Base-by-base conservation (phyloP, 2,888 invertebrate species). In the Brassicogethes aeneus region DNA sequence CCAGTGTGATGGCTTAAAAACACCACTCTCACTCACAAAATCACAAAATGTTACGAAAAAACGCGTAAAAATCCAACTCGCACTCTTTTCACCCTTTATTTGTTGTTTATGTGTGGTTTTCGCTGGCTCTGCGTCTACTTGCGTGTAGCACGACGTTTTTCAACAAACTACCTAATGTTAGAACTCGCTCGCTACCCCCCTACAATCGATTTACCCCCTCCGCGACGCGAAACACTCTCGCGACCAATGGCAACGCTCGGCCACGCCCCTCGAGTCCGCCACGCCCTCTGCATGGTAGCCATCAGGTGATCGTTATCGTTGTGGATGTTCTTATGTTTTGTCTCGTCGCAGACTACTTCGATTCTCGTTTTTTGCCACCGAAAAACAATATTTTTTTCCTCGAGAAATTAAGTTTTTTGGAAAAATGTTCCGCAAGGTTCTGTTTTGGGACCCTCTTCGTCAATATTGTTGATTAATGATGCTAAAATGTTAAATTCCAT, bases 281-380 rank as follows among this genome's bases (percentile, higher is more conserved):
- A 51, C 51, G 53, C 54, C 55, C 63, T 63, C n/a, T n/a, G n/a
- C n/a, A n/a, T n/a, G 68, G 67, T 65, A 66, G 68, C 68, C 68
- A 68, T 68, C 64, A 67, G 64, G 56, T 57, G 68, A 67, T 68
- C 61, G 65, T 55, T 67, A 67, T 67, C 67, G 60, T 43, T 35
- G 36, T 40, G 45, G 44, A 45, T 46, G 51, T 42, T 54, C 55
- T 53, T 55, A 55, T 54, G 56, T 47, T 51, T 36, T 34, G 40
- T 45, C 41, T 40, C 43, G 32, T 42, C 39, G 49, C 43, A 49
- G 55, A n/a, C n/a, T n/a, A n/a, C n/a, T n/a, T n/a, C n/a, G n/a
- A n/a, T n/a, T n/a, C n/a, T n/a, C n/a, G n/a, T n/a, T n/a, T n/a
- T n/a, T n/a, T n/a, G n/a, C n/a, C n/a, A n/a, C n/a, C n/a, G n/a